These are phyloP conservation scores for Cheirogaleus medius DNA, from an alignment of 2,113 vertebrate genomes.

Conservation along the genomic window DNA sequence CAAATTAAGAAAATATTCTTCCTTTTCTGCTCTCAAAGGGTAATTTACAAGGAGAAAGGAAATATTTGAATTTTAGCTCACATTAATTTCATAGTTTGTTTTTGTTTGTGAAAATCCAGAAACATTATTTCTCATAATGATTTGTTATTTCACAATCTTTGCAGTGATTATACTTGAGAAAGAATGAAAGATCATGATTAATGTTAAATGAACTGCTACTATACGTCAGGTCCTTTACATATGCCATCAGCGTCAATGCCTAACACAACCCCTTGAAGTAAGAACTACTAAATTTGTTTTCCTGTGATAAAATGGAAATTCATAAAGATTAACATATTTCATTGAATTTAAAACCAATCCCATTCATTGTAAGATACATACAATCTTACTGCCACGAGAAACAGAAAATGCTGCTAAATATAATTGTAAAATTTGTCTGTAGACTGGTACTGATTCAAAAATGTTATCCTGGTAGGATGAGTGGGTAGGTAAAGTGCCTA, in stretches of 20 bases:
- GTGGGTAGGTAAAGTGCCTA: too few species aligned
- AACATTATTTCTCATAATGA: neutral
- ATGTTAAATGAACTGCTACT: neutral
- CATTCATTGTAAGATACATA: neutral
- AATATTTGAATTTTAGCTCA: neutral
- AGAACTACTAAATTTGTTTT: neutral
- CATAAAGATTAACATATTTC: neutral
- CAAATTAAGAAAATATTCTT: neutral
- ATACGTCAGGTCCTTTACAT: neutral
- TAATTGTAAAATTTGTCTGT: neutral
- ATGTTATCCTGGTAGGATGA: neutral
- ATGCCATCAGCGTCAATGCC: neutral
- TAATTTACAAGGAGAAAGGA: neutral
- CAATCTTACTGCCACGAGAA: neutral
- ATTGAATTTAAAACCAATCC: neutral
- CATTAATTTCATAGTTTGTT: neutral
- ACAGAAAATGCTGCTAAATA: neutral
- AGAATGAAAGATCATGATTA: neutral
- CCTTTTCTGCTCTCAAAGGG: neutral
- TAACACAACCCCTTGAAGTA: neutral
- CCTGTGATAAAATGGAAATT: neutral
- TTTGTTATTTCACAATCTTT: neutral
- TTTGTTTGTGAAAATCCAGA: neutral
- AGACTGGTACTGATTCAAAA: neutral
- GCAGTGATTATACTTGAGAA: neutral